Base-by-base conservation (phyloP, 2,113 vertebrate species). In the Hyaena hyaena region DNA sequence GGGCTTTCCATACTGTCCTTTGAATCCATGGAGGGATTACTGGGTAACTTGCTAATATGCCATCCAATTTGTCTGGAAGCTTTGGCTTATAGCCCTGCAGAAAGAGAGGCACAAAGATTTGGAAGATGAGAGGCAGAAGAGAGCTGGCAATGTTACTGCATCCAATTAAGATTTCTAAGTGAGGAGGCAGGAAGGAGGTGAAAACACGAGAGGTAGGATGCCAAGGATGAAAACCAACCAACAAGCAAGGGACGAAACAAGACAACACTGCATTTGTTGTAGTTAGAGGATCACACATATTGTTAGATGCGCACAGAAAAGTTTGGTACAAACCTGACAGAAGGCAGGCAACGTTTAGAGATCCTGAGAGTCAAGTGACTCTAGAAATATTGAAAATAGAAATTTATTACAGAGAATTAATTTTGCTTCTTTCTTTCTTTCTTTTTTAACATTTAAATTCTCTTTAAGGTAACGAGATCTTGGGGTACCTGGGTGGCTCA, bases 131-230 rank as follows among this genome's bases (percentile, higher is more conserved):
- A 98, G 93, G 39, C 79, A 95, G 95, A 61, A 81, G 71, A 88
- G 58, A 74, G 35, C 33, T 97, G 97, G 96, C 91, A 45, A 88
- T 33, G 53, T 24, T 66, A 69, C 45, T 50, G 93, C 77, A 69
- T 93, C 95, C 98, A 96, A 93, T 97, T 97, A 97, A 93, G 97
- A 77, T 61, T 93, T 84, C 6, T 53, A 91, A 97, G 93, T 86
- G 45, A 80, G 69, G 43, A 95, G 43, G 74, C 14, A 71, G 93
- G 81, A 61, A 53, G 82, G 55, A 84, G 73, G 68, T 9, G 86
- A 58, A 21, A 69, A 84, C 87, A 95, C 71, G 7, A 77, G 97
- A 80, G 65, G 50, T 53, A 19, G 76, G 7, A 10, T 95, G 97
- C 97, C 98, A 97, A 98, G 63, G 5, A 74, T 7, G 16, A 31